These are phyloP conservation scores for Moxostoma hubbsi DNA, from an alignment of 2,797 vertebrate species.

Conservation along the genomic window DNA sequence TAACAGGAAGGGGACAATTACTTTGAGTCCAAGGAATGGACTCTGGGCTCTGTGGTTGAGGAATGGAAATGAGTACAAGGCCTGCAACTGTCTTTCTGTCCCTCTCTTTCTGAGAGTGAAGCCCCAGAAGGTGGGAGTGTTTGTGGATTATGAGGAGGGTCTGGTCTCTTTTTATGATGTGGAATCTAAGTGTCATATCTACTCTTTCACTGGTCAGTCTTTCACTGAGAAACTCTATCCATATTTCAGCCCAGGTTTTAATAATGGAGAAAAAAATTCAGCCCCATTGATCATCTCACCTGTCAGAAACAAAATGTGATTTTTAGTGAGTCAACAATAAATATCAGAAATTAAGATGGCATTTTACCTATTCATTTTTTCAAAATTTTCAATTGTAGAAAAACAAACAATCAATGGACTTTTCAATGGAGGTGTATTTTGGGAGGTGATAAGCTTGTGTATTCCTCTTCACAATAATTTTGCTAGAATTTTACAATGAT, in stretches of 20 bases:
- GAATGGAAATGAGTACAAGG: slow-evolving; percentile 32
- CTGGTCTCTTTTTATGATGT: slow-evolving; percentile 45
- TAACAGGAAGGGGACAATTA: slow-evolving; percentile 38
- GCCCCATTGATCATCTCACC: slow-evolving; percentile 1
- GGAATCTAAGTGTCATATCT: slow-evolving; percentile 23
- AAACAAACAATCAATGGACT: too few relatives aligned
- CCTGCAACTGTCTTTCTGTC: background rate
- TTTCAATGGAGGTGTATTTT: too few relatives aligned
- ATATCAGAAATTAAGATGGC: background rate
- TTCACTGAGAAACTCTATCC: slow-evolving; percentile 28
- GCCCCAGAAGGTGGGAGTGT: slow-evolving; percentile 39
- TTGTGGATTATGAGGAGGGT: slow-evolving; percentile 40
- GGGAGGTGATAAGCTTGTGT: too few relatives aligned
- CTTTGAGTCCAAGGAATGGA: slow-evolving; percentile 33
- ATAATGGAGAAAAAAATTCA: slow-evolving; percentile 7
- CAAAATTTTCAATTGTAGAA: too few relatives aligned
- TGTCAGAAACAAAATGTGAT: background rate
- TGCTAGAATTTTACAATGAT: too few relatives aligned
- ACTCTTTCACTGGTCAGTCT: slow-evolving; percentile 28
- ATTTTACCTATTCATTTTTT: too few relatives aligned
- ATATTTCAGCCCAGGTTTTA: slow-evolving; percentile 5
- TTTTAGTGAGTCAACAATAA: background rate
- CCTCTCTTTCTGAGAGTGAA: slow-evolving; percentile 30
- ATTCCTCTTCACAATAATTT: too few relatives aligned
- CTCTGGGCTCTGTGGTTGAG: slow-evolving; percentile 40